Percentiles rank a stretch among this genome's conserved stretches.
Conservation (phyloP, 2,797 vertebrate species). For the Sparidentex hasta region DNA sequence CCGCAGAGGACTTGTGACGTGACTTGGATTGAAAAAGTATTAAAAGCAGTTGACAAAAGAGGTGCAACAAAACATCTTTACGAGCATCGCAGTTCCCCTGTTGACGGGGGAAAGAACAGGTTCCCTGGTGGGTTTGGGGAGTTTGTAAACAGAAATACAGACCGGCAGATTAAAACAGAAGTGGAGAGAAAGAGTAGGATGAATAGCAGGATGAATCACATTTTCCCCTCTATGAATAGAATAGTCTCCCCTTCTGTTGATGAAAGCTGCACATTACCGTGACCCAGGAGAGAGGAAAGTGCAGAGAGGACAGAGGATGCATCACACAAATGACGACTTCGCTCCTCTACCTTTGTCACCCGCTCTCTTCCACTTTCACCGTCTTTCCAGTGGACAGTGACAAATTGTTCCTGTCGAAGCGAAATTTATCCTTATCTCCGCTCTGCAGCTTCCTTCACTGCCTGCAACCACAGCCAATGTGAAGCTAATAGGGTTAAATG, state of each 20-base stretch:
- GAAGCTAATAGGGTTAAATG: slow-evolving; percentile 61
- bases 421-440: slow-evolving; percentile 61
- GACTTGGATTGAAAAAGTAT: slow-evolving; percentile 4
- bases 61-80: neutral
- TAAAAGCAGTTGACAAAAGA: slow-evolving; percentile 4
- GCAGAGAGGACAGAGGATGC: neutral
- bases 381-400: slow-evolving; percentile 43
- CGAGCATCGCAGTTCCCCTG: neutral
- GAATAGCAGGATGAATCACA: slow-evolving; percentile 14
- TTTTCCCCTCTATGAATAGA: slow-evolving; percentile 7
- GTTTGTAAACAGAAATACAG: neutral
- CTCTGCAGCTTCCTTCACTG: slow-evolving; percentile 53
- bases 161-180: slow-evolving; percentile 18
- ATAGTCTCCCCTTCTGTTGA: slow-evolving; percentile 10
- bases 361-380: slow-evolving; percentile 13
- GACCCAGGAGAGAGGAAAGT: neutral
- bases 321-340: slow-evolving; percentile 20
- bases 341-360: slow-evolving; percentile 38
- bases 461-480: slow-evolving; percentile 15
- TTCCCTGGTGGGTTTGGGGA: neutral
- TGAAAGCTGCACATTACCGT: slow-evolving; percentile 20
- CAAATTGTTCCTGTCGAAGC: slow-evolving; percentile 34
- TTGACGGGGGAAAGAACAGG: neutral
- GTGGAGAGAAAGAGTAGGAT: neutral
- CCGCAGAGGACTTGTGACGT: neutral